Evolutionary conservation across 2,797 vertebrate species (phyloP), one percentile per base, ranked within the genome.

Genomic region (Lithobates sylvaticus): DNA sequence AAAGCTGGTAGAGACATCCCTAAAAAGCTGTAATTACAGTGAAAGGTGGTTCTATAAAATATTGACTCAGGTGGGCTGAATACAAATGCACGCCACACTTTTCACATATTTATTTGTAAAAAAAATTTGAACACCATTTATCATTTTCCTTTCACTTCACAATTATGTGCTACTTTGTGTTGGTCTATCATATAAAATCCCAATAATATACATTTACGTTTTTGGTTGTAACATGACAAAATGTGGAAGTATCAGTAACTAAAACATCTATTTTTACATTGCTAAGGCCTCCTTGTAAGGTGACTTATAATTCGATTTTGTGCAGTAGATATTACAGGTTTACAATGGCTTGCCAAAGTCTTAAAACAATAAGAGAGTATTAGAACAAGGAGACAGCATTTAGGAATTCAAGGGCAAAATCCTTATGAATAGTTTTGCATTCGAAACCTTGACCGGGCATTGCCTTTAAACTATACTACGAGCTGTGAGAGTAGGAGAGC

Each of bases 331-430:
- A 26, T 27, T 44, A 32, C 10, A 44, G 10, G 44, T 67, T 64
- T 82, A 44, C 34, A 67, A 47, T 13, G 23, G 7, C 50, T 16
- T 72, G 75, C 76, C 75, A 74, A 72, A 29, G 42, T 61, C n/a
- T 29, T 72, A 58, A 47, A 61, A 47, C 67, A 77, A 74, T 78
- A 68, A 26, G 26, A 47, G 77, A 85, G 70, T 80, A 75, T 67
- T 26, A 79, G 70, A 39, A 26, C 29, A 34, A 44, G 36, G 10
- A 65, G 42, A 78, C 79, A 69, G 47, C 81, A 76, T 50, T 50
- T 65, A n/a, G 79, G 81, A 68, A 71, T 74, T 73, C 77, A 87
- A 83, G 86, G 81, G 42, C 69, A 83, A 68, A 82, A 75, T 67
- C 75, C 76, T 78, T 50, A 58, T 69, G 76, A 87, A 79, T 78